Conservation (phyloP, 2,888 invertebrate genomes). For the Herminia tarsipennalis region DNA sequence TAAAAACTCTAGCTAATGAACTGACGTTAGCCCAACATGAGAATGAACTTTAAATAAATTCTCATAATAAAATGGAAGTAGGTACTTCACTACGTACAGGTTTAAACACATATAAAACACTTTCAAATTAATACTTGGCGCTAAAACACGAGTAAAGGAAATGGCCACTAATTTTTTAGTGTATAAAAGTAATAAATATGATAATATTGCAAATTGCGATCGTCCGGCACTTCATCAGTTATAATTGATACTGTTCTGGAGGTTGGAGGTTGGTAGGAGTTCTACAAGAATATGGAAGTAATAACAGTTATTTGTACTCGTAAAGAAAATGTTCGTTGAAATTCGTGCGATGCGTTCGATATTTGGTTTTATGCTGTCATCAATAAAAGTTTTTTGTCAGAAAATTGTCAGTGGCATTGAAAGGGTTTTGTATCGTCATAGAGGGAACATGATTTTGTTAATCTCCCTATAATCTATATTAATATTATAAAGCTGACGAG, state of each 20-base stretch:
- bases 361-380: too few relatives aligned
- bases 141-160: too few relatives aligned
- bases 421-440: too few relatives aligned
- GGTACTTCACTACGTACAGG: constrained; percentile 36
- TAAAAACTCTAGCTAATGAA: constrained; percentile 12
- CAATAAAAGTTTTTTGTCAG: too few relatives aligned
- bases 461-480: too few relatives aligned
- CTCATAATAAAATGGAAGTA: constrained; percentile 34
- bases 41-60: constrained; percentile 30
- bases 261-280: constrained; percentile 22
- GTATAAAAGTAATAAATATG: constrained; percentile 33
- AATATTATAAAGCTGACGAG: too few relatives aligned
- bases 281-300: constrained; percentile 20
- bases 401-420: too few relatives aligned
- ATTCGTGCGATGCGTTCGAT: too few relatives aligned
- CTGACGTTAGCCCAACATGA: constrained; percentile 24
- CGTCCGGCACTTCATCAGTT: constrained; percentile 45
- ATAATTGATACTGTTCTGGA: constrained; percentile 41
- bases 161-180: constrained; percentile 33
- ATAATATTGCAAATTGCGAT: constrained; percentile 43
- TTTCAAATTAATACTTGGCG: constrained; percentile 17
- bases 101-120: constrained; percentile 16
- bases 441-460: too few relatives aligned
- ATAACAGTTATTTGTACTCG: constrained; percentile 55
- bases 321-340: too few relatives aligned